Percentiles rank a stretch among this genome's conserved stretches.
phyloP scores from a whole-genome alignment of 2,888 invertebrate genomes.

The Proisotoma minuta region DNA sequence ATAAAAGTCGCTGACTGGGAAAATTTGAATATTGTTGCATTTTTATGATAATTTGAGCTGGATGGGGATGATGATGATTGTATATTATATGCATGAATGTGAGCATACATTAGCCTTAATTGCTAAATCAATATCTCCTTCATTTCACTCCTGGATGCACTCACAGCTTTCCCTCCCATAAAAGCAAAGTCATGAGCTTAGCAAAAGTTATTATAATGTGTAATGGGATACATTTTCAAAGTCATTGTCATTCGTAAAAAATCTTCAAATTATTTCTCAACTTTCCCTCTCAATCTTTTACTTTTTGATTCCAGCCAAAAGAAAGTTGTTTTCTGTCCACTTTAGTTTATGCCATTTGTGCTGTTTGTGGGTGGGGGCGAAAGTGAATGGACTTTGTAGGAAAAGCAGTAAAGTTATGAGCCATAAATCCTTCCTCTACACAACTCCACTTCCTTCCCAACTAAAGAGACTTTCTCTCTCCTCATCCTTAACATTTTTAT shows the following conservation, averaged over 20 bases:
- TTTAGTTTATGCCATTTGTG: too few relatives aligned
- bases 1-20: too few relatives aligned
- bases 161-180: neutral
- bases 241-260: too few relatives aligned
- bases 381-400: slow-evolving; percentile 4
- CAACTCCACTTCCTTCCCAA: neutral
- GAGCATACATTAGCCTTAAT: neutral
- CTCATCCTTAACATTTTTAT: neutral
- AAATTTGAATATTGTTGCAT: too few relatives aligned
- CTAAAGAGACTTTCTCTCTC: neutral
- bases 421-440: slow-evolving; percentile 3
- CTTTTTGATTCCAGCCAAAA: too few relatives aligned
- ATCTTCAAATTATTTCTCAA: too few relatives aligned
- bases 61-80: neutral
- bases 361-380: neutral
- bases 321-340: too few relatives aligned
- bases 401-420: slow-evolving; percentile 1
- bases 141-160: neutral
- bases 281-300: too few relatives aligned
- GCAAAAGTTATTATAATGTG: too few relatives aligned
- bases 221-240: too few relatives aligned
- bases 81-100: neutral
- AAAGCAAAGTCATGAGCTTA: neutral
- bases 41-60: too few relatives aligned
- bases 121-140: neutral